Percentiles rank a stretch among this genome's conserved stretches.
Conservation (phyloP, 2,113 vertebrate genomes). For the Engraulis encrasicolus region DNA sequence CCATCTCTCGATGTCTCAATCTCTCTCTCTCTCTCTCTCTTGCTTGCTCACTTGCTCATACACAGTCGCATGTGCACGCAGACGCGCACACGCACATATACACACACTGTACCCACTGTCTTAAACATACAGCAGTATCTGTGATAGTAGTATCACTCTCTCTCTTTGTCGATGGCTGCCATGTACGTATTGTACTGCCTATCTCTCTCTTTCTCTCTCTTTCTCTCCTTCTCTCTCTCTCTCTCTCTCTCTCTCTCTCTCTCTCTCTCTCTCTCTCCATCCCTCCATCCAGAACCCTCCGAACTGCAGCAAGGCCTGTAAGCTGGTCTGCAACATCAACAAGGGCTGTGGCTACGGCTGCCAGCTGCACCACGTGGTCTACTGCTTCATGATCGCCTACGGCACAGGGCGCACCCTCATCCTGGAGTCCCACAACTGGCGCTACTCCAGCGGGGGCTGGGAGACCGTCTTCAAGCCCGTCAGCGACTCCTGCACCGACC, state of each 20-base stretch:
- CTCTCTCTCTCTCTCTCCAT: too few relatives aligned
- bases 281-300: conserved; percentile 78
- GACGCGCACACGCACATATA: too few relatives aligned
- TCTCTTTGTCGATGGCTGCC: too few relatives aligned
- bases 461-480: conserved; percentile 89
- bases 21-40: neutral
- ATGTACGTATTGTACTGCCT: too few relatives aligned
- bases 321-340: conserved; percentile 90
- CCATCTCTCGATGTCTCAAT: neutral
- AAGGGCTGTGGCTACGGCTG: conserved; percentile 91
- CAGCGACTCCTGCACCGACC: conserved; percentile 85
- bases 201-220: neutral
- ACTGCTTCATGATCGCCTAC: conserved; percentile 91
- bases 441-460: conserved; percentile 87
- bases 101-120: too few relatives aligned
- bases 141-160: too few relatives aligned
- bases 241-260: neutral
- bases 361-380: conserved; percentile 90
- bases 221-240: neutral
- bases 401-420: conserved; percentile 87
- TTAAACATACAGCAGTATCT: too few relatives aligned
- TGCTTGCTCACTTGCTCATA: too few relatives aligned
- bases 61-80: too few relatives aligned
- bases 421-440: conserved; percentile 89
- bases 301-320: conserved; percentile 88